Percentiles rank a stretch among this genome's conserved stretches.
phyloP scores from a whole-genome alignment of 2,797 vertebrate genomes.

The Spinus olivaceus region DNA sequence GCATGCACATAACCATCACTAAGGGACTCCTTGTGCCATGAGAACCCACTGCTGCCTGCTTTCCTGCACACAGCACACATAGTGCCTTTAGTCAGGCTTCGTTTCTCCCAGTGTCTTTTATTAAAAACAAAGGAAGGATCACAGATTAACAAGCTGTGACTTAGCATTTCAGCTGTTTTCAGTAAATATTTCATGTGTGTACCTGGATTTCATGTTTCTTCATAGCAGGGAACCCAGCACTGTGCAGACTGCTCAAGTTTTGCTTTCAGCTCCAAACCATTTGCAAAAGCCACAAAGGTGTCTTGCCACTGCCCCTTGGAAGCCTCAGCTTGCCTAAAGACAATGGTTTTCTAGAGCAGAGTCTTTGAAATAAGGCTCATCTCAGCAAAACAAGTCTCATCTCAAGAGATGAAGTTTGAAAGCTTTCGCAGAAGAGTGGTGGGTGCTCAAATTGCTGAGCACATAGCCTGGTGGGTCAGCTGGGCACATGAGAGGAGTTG shows the following conservation, averaged over 20 bases:
- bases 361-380: neutral
- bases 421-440: neutral
- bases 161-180: neutral
- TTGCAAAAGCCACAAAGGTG: neutral
- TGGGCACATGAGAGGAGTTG: neutral
- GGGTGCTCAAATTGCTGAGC: neutral
- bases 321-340: neutral
- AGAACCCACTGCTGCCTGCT: neutral
- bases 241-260: neutral
- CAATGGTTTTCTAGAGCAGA: neutral
- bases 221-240: neutral
- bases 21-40: neutral
- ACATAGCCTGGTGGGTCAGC: neutral
- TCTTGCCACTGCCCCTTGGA: neutral
- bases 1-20: neutral
- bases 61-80: neutral
- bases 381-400: neutral
- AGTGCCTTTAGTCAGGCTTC: neutral
- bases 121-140: neutral
- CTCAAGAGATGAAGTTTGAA: neutral
- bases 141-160: neutral
- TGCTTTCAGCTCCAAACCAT: neutral
- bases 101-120: neutral
- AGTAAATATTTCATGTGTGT: neutral
- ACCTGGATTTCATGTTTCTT: neutral